Base-by-base conservation (phyloP, 2,888 invertebrate genomes). In the Brachypalpus laphriformis region DNA sequence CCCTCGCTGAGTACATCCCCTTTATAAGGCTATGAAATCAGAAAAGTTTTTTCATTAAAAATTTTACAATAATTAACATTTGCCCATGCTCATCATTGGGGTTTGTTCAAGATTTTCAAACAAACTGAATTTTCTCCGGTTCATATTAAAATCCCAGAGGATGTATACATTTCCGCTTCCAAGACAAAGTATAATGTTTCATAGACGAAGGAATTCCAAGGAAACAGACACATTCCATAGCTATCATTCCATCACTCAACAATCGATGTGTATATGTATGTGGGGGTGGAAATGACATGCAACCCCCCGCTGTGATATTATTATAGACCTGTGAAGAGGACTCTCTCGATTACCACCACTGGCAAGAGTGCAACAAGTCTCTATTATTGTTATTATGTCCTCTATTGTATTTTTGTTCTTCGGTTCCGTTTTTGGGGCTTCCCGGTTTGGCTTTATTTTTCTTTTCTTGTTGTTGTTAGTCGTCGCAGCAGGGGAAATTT, bases 331-430 rank as follows among this genome's bases (percentile, higher is more conserved):
- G 2, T 37, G 40, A 25, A 68, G 14, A 11, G 51, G 25, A 5
- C n/a, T 16, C 37, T 40, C 54, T 54, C 54, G n/a, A 2, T 28
- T 40, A 45, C 9, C 25, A 22, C 42, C 20, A 22, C n/a, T 49
- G 40, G 16, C 61, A 70, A 70, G 20, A 68, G 45, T 78, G 66
- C 72, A 77, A 77, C 66, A 72, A 82, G 82, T 82, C 47, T 82
- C 47, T 28, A 57, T 76, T 45, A 65, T 59, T 65, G 45, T 49
- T 37, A 75, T 54, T 59, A 54, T 25, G n/a, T 49, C 47, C 54
- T 47, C 14, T 59, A 56, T 40, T 42, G 28, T 75, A 42, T 59
- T 57, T 49, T 2, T 51, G 28, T 57, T 40, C 57, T 7, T 56
- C 47, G 28, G 34, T 66, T 54, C 40, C 40, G 65, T 49, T 72